phyloP scores from a whole-genome alignment of 1,140 invertebrate species.

The Zaprionus lachaisei region DNA sequence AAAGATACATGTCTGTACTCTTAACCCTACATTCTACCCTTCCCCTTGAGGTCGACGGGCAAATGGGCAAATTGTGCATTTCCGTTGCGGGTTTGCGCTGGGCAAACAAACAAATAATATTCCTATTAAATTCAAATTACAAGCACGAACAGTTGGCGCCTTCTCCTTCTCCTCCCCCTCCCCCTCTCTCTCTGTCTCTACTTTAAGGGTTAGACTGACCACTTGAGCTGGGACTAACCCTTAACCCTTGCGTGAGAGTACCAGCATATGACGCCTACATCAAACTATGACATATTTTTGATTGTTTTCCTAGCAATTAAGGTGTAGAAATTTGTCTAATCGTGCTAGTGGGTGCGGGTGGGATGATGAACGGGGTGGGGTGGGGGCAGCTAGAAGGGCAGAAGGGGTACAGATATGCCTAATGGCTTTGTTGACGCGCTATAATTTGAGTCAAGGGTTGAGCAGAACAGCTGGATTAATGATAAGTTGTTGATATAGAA shows the following conservation, averaged over 20 bases:
- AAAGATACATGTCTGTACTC: slow-evolving; percentile 16
- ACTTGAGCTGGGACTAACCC: slow-evolving; percentile 45
- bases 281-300: slow-evolving; percentile 45
- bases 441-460: slow-evolving; percentile 44
- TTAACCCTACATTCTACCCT: not conserved
- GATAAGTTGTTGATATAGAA: slow-evolving; percentile 1
- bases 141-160: slow-evolving; percentile 64
- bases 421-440: slow-evolving; percentile 49
- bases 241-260: slow-evolving; percentile 43
- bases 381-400: too few species aligned
- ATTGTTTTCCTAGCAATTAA: slow-evolving; percentile 59
- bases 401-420: not conserved
- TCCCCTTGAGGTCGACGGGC: slow-evolving; percentile 23
- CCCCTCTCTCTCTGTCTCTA: too few species aligned
- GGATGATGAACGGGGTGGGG: not conserved
- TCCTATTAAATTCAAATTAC: slow-evolving; percentile 75
- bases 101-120: slow-evolving; percentile 65
- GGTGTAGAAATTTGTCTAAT: slow-evolving; percentile 68
- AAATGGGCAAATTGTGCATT: slow-evolving; percentile 45
- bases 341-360: slow-evolving; percentile 25
- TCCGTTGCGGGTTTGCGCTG: slow-evolving; percentile 32
- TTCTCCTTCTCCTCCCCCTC: not conserved
- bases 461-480: slow-evolving; percentile 32
- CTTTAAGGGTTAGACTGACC: slow-evolving; percentile 53
- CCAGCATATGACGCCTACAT: slow-evolving; percentile 55